phyloP scores from a whole-genome alignment of 2,113 vertebrate species.

The Meleagris gallopavo region DNA sequence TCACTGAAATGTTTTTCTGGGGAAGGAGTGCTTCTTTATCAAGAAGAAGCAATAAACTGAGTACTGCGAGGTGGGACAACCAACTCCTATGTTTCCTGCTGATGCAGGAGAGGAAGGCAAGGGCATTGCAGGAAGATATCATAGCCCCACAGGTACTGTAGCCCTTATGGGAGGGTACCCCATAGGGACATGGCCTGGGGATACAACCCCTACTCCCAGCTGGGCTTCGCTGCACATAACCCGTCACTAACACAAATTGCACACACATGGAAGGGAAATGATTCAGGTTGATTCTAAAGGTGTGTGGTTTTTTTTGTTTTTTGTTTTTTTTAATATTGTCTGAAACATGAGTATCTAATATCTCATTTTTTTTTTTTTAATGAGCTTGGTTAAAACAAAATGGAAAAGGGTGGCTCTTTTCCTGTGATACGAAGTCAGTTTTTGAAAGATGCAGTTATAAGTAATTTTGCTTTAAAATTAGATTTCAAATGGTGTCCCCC shows the following conservation, averaged over 20 bases:
- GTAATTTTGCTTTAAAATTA: background rate
- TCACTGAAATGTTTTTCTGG: conserved; percentile 74
- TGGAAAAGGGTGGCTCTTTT: background rate
- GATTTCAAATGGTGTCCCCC: background rate
- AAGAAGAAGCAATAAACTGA: conserved; percentile 65
- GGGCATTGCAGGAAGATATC: background rate
- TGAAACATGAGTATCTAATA: background rate
- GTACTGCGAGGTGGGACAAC: background rate
- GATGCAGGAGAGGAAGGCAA: background rate
- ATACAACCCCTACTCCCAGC: background rate
- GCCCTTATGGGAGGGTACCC: background rate
- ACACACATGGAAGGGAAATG: background rate
- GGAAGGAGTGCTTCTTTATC: background rate
- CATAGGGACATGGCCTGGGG: accelerated
- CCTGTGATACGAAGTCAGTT: background rate
- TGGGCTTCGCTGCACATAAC: background rate
- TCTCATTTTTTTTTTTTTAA: background rate
- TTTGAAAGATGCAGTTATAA: background rate
- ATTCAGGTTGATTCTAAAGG: background rate
- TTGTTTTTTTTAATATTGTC: background rate
- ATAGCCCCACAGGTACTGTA: accelerated
- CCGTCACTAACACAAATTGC: background rate
- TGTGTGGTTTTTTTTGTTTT: too few species aligned
- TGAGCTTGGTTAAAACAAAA: background rate
- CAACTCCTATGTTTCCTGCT: background rate